Evolutionary conservation across 2,797 vertebrate species (phyloP), one percentile per base, ranked within the genome.

Genomic region (Thamnophis elegans): DNA sequence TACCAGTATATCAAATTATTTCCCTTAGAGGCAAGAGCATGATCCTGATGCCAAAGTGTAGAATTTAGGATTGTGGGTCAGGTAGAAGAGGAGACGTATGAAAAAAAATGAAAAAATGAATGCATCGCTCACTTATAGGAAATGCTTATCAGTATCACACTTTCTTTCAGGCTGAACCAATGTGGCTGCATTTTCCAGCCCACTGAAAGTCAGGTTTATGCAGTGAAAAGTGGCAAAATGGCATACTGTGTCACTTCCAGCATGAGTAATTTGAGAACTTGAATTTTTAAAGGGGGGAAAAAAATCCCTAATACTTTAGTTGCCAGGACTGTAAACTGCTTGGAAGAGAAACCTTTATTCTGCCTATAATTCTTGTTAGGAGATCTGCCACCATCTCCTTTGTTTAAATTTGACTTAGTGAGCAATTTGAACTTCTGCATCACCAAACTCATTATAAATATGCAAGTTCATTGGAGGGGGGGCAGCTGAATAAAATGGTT

Each of bases 401-500:
- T 88, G 62, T 53, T 88, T 97, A 90, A 92, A 90, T 94, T 93
- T 92, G 87, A 93, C 92, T 93, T 87, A 94, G 16, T 88, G 91
- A 91, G 95, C 93, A 95, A 89, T 36, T 92, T 93, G 93, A 96
- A 55, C 91, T 91, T n/a, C 51, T 89, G 0, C 85, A 91, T 96
- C 95, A 93, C 87, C 22, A 94, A 85, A 87, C 94, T 96, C 94
- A 94, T 96, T 95, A 90, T 96, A 95, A 96, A 97, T 92, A 92
- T 93, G 95, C 94, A 91, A 93, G 96, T 97, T 97, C 96, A 88
- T 94, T 97, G 97, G 96, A 92, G 51, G 42, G 47, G 25, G 73
- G 82, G 85, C 93, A 97, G 94, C 95, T 95, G 96, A 97, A 96
- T 94, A 96, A 97, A 98, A 97, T 96, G 97, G 96, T 97, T 98